These are phyloP conservation scores for Heloderma charlesbogerti DNA, from an alignment of 2,113 vertebrate genomes.

Conservation along the genomic window DNA sequence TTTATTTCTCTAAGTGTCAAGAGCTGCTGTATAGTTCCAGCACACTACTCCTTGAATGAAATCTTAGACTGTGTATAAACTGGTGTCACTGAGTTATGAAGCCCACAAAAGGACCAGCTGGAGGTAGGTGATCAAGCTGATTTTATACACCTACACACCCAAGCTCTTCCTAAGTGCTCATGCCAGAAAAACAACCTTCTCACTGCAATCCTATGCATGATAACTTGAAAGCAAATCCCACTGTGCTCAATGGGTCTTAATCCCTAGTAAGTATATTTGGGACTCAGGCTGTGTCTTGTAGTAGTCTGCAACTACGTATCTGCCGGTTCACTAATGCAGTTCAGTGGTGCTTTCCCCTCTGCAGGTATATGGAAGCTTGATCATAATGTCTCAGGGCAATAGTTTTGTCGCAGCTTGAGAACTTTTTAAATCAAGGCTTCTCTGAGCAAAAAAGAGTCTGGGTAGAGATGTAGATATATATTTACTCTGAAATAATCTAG, in stretches of 20 bases:
- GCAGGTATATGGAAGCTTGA: constrained; percentile 17
- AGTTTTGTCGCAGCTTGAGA: constrained; percentile 33
- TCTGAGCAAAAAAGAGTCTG: constrained; percentile 22
- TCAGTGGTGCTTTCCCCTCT: background rate
- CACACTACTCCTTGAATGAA: background rate
- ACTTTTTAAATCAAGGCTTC: constrained; percentile 46
- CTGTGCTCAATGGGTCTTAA: constrained; percentile 3
- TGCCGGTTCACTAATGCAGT: constrained; percentile 34
- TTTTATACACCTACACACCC: background rate
- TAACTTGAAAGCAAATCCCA: background rate
- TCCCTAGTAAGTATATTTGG: background rate
- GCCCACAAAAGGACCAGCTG: background rate
- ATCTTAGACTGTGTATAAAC: constrained; percentile 12
- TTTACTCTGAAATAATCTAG: constrained; percentile 35
- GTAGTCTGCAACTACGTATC: background rate
- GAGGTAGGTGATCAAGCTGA: constrained; percentile 20
- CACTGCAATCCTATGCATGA: background rate
- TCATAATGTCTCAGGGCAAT: constrained; percentile 41
- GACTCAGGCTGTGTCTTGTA: background rate
- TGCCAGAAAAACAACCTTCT: constrained; percentile 8
- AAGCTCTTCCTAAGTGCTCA: background rate
- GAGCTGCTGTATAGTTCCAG: background rate
- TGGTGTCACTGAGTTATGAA: constrained; percentile 20
- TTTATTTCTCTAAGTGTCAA: background rate
- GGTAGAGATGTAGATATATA: constrained; percentile 16